These are phyloP conservation scores for Blomia tropicalis DNA, from an alignment of 2,888 invertebrate species.

Conservation along the genomic window DNA sequence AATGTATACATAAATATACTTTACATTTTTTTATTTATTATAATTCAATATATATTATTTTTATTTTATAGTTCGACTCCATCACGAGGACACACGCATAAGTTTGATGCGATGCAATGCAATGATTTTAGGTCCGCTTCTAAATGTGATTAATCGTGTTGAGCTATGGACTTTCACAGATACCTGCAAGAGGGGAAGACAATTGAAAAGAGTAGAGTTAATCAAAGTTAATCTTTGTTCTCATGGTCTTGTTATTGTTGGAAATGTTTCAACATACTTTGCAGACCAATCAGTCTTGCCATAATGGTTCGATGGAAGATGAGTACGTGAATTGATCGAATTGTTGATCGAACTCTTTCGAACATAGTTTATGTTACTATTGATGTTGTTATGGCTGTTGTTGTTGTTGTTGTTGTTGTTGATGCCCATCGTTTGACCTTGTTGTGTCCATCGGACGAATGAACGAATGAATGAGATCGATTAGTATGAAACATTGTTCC, in stretches of 20 bases:
- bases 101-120: too few relatives aligned
- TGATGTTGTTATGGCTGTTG: too few relatives aligned
- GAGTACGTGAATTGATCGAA: conserved; percentile 25
- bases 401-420: too few relatives aligned
- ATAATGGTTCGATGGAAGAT: conserved; percentile 27
- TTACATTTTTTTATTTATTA: neutral
- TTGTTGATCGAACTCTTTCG: conserved; percentile 19
- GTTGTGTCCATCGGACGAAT: too few relatives aligned
- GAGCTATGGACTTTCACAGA: conserved; percentile 10
- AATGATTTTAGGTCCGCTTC: too few relatives aligned
- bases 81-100: neutral
- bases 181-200: conserved; percentile 8
- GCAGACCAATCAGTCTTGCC: conserved; percentile 64
- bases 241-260: neutral
- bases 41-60: neutral
- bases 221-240: too few relatives aligned
- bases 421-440: too few relatives aligned
- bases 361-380: too few relatives aligned
- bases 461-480: too few relatives aligned
- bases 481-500: neutral
- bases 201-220: too few relatives aligned
- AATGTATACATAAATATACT: too few relatives aligned
- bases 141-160: neutral
- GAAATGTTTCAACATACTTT: conserved; percentile 42
- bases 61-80: neutral